Evolutionary conservation across 2,797 vertebrate genomes (phyloP), one percentile per base, ranked within the genome.

Genomic region (Gallirallus australis): DNA sequence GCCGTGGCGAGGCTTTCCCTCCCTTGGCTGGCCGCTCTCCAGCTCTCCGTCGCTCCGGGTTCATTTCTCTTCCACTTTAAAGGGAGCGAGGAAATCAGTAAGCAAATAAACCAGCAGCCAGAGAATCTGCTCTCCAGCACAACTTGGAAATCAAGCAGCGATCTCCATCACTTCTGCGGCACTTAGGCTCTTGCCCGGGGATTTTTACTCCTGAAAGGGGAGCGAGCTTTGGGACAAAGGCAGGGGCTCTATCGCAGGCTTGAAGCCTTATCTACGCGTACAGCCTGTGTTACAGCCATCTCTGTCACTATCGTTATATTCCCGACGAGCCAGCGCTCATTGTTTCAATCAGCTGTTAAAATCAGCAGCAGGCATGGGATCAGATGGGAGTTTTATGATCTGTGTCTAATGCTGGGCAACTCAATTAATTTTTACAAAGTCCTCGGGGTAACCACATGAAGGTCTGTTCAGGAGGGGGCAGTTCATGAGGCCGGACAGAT

Each of bases 361-460:
- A 82, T 59, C 70, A 16, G 81, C 86, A 63, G 88, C 90, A 82
- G 78, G 81, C 92, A 90, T 3, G 21, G 59, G 93, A 96, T 95
- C 93, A 93, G 90, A 94, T 92, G 92, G 70, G 73, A 90, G 81
- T 54, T 95, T 96, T 92, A 96, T 89, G 90, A 93, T 69, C 90
- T 86, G 82, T 93, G 72, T 72, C 92, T 94, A 89, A 94, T 82
- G 73, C 81, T 82, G 89, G 96, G 91, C 94, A 69, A 92, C 93
- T 93, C 94, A 90, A 92, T 94, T 89, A 92, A 92, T 92, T 93
- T 96, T 96, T 96, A 95, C 20, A 0, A 72, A 86, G 84, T 91
- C 94, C 86, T 79, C 81, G 59, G 71, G 92, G 95, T 78, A 79
- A 89, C 90, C 35, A 54, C 70, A 27, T 17, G 47, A 86, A 61